Percentiles rank a stretch among this genome's conserved stretches.
phyloP scores from a whole-genome alignment of 2,113 vertebrate genomes.

The Orthonyx spaldingii region DNA sequence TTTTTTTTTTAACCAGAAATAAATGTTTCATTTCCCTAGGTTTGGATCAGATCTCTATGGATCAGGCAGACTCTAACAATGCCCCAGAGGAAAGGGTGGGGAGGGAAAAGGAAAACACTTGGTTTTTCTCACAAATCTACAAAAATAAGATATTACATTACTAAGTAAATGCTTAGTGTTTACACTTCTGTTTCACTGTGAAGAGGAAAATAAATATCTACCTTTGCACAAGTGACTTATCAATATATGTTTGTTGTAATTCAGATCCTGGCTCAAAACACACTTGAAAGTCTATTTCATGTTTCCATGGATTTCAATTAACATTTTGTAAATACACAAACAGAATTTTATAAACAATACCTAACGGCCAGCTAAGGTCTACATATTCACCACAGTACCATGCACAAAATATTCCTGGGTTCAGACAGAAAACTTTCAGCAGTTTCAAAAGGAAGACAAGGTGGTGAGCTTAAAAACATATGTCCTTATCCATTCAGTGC shows the following conservation, averaged over 20 bases:
- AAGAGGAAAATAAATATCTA: background rate
- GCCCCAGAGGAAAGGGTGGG: slow-evolving; percentile 12
- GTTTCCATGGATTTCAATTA: background rate
- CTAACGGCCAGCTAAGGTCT: background rate
- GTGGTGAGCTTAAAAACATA: background rate
- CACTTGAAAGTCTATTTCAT: background rate
- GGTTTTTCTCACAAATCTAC: background rate
- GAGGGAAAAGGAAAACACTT: slow-evolving; percentile 3
- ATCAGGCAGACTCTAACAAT: background rate
- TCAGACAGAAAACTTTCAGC: background rate
- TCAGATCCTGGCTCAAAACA: background rate
- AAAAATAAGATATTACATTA: background rate
- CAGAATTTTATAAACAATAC: background rate
- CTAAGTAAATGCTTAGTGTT: background rate
- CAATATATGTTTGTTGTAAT: background rate
- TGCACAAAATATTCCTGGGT: background rate
- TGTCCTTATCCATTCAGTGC: background rate
- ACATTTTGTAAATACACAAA: background rate
- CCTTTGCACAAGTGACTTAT: background rate
- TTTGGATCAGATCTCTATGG: background rate
- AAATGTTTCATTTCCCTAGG: background rate
- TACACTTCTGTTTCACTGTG: background rate
- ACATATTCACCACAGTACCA: accelerated
- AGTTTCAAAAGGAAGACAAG: background rate
- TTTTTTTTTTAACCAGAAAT: background rate